phyloP scores from a whole-genome alignment of 2,888 invertebrate genomes.

The Calliopum simillimum region DNA sequence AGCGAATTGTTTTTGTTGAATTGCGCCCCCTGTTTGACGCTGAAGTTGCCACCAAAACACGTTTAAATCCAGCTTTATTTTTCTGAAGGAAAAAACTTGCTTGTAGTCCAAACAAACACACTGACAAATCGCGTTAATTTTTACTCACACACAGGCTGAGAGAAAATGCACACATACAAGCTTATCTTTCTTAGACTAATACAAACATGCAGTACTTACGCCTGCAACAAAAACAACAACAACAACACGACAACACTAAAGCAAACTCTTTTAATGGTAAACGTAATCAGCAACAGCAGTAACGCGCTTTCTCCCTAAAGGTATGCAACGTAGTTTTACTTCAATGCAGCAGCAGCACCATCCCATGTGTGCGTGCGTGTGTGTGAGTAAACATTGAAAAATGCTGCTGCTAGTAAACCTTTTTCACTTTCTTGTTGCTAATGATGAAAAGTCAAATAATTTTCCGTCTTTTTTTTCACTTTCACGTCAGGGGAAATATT shows the following conservation, averaged over 20 bases:
- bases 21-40: too few species aligned
- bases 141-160: background rate
- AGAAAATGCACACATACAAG: background rate
- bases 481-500: slow-evolving; percentile 8
- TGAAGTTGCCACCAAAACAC: background rate
- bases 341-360: slow-evolving; percentile 31
- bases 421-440: slow-evolving; percentile 29
- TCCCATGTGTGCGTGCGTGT: too few species aligned
- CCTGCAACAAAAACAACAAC: background rate
- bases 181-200: background rate
- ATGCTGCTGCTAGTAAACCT: slow-evolving; percentile 25
- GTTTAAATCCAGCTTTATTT: slow-evolving; percentile 16
- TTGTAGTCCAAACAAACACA: slow-evolving; percentile 17
- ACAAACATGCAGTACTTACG: background rate
- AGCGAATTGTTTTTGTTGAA: too few species aligned
- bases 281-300: slow-evolving; percentile 27
- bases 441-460: slow-evolving; percentile 27
- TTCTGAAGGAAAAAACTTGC: slow-evolving; percentile 22
- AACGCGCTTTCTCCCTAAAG: slow-evolving; percentile 21
- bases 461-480: background rate
- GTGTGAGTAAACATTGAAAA: slow-evolving; percentile 13
- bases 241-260: background rate
- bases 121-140: slow-evolving; percentile 27
- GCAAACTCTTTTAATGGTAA: slow-evolving; percentile 15
- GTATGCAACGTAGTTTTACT: slow-evolving; percentile 31